phyloP scores from a whole-genome alignment of 2,888 invertebrate species.

The Oscheius sp. region DNA sequence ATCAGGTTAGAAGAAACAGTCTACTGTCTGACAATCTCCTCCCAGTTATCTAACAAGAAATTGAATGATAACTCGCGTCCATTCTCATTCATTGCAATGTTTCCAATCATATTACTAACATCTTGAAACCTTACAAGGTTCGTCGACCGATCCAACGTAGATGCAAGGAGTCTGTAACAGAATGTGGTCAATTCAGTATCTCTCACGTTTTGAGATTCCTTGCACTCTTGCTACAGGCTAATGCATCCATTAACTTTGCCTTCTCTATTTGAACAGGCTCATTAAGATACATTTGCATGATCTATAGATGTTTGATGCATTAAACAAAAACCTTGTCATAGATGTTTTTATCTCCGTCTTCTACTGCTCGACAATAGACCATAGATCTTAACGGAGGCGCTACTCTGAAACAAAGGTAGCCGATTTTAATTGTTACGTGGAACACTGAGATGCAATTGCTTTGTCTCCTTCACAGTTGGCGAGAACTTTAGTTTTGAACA shows the following conservation, averaged over 20 bases:
- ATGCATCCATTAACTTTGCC: slow-evolving; percentile 53
- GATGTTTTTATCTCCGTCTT: slow-evolving; percentile 54
- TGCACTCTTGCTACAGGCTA: slow-evolving; percentile 60
- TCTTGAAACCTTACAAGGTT: slow-evolving; percentile 64
- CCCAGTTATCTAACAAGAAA: slow-evolving; percentile 64
- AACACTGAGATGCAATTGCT: slow-evolving; percentile 46
- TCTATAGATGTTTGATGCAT: background rate
- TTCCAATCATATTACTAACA: slow-evolving; percentile 50
- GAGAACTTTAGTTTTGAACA: slow-evolving; percentile 40
- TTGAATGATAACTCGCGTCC: slow-evolving; percentile 60
- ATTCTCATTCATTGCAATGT: slow-evolving; percentile 49
- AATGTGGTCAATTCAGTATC: background rate
- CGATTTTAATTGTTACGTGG: slow-evolving; percentile 17
- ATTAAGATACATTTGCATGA: slow-evolving; percentile 38
- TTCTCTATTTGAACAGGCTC: slow-evolving; percentile 60
- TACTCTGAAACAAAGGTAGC: slow-evolving; percentile 42
- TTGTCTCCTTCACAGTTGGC: slow-evolving; percentile 39
- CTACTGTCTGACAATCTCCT: slow-evolving; percentile 56
- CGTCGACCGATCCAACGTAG: slow-evolving; percentile 54
- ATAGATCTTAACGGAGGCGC: slow-evolving; percentile 58
- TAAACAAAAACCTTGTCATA: slow-evolving; percentile 48
- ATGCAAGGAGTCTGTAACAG: slow-evolving; percentile 50
- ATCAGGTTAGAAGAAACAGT: background rate
- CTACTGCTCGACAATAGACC: slow-evolving; percentile 64
- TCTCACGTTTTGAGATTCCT: slow-evolving; percentile 58